Evolutionary conservation across 2,797 vertebrate species (phyloP).

Genomic region (Anguilla megastoma): DNA sequence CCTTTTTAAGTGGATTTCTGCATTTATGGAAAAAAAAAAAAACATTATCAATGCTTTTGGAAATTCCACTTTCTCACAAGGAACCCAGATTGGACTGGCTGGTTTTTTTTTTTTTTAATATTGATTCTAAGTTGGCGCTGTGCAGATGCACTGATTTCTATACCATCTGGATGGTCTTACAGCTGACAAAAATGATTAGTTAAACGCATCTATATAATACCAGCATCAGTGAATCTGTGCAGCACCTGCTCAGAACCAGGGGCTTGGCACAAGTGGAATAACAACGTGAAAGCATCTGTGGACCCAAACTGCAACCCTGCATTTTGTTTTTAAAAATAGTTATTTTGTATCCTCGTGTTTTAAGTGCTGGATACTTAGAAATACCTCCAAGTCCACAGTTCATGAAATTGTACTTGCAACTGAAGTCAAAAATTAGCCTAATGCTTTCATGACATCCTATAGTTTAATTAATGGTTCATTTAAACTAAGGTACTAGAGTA

Average conservation of each 20-base stretch:
- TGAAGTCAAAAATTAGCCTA: background rate
- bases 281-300: background rate
- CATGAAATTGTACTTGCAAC: background rate
- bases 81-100: background rate
- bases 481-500: background rate
- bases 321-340: background rate
- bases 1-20: background rate
- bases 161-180: background rate
- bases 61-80: background rate
- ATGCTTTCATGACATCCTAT: constrained; percentile 1
- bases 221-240: background rate
- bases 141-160: background rate
- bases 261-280: background rate
- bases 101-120: background rate
- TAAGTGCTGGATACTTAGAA: background rate
- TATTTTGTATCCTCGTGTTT: background rate
- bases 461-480: background rate
- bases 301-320: background rate
- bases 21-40: background rate
- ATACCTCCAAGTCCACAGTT: background rate
- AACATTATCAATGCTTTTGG: background rate
- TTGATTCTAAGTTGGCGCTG: background rate
- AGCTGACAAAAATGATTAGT: background rate
- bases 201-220: background rate
- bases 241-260: background rate